A percentile compares a stretch with the other conserved stretches of the same genome.
Conservation (phyloP, 1,140 invertebrate species). For the Ptiloglossa arizonensis region DNA sequence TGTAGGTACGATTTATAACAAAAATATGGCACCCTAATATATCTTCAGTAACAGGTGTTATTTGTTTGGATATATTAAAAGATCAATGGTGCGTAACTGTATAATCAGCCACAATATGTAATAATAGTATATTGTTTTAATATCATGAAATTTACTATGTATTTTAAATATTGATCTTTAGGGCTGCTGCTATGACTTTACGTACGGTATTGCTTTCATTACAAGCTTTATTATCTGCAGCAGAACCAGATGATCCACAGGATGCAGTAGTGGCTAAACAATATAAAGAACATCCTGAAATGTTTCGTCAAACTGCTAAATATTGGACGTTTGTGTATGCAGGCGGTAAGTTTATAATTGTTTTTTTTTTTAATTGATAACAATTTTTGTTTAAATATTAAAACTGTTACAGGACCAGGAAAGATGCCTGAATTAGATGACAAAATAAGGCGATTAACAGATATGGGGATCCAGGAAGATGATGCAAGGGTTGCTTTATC, state of each 20-base stretch:
- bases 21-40: constrained; percentile 99
- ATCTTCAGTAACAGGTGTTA: constrained; percentile 98
- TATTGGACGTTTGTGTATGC: constrained; percentile 98
- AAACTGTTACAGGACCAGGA: constrained; percentile 84
- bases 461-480: constrained; percentile 95
- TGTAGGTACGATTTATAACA: constrained; percentile 94
- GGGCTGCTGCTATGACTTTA: constrained; percentile 99
- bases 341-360: constrained; percentile 84
- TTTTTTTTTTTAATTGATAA: neutral
- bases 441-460: constrained; percentile 90
- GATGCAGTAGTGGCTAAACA: constrained; percentile 98
- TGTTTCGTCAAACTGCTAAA: constrained; percentile 94
- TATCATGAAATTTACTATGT: neutral
- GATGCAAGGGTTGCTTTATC: constrained; percentile 92
- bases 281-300: constrained; percentile 93
- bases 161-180: constrained; percentile 66
- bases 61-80: constrained; percentile 99
- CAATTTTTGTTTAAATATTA: constrained; percentile 11
- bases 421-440: constrained; percentile 89
- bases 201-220: constrained; percentile 96
- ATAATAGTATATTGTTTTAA: neutral
- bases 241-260: constrained; percentile 98
- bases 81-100: constrained; percentile 92
- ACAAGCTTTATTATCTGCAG: constrained; percentile 94
- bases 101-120: neutral